Base-by-base conservation (phyloP, 1,140 invertebrate species). In the Antheraea mylitta region DNA sequence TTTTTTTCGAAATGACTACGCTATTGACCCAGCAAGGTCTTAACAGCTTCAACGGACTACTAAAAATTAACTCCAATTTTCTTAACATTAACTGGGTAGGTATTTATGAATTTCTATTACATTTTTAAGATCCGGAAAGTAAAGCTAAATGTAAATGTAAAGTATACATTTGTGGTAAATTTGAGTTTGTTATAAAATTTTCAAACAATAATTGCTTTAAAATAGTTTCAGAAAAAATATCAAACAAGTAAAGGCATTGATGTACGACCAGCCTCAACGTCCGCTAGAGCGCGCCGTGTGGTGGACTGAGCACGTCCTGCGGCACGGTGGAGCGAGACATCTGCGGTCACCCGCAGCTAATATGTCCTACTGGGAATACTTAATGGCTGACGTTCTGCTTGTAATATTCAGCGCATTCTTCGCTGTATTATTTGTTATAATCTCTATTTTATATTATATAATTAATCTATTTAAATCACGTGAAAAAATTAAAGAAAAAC, bases 251-350 rank as follows among this genome's bases (percentile, higher is more conserved):
- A 19, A 58, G 1, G 36, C 16, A 4, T 0, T 90, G 4, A 92
- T 94, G 69, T 68, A 77, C 53, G 95, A 96, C 77, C 92, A 93
- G 68, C 93, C 93, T 2, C 73, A 85, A 18, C 80, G 69, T 2
- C 91, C 92, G 0, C 65, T 94, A 18, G 86, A 93, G 48, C 69
- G 83, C 58, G 92, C 89, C 0, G 77, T 69, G 18, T 69, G 93
- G 87, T 93, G 93, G 86, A 87, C 88, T 0, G 93, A 94, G 75
- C 88, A 93, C 73, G 81, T 93, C 5, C 72, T 93, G 9, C 71
- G 92, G 6, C 74, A 88, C 70, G 86, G 93, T 66, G 93, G 93
- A 48, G 91, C 92, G 3, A 78, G 79, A 13, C 93, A 94, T 77
- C 74, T 95, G 8, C 36, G 67, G 22, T 60, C 58, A 22, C 58